Conservation (phyloP, 2,797 vertebrate genomes). For the Acomys russatus region DNA sequence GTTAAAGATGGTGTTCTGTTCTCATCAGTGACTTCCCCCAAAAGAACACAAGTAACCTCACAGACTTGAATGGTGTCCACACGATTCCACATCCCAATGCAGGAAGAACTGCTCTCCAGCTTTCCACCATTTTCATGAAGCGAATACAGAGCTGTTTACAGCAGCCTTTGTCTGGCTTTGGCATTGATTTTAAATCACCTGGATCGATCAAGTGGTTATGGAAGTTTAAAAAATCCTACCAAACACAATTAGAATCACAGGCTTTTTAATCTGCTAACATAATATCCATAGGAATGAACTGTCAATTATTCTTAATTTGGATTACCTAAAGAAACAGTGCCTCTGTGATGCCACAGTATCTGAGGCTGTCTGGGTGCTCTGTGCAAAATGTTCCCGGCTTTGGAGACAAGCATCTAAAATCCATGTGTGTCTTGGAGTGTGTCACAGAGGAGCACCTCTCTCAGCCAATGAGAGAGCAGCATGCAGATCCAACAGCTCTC, state of each 20-base stretch:
- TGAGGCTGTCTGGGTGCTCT: background rate
- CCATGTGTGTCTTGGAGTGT: constrained; percentile 21
- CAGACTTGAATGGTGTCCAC: constrained; percentile 1
- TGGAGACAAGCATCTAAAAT: constrained; percentile 70
- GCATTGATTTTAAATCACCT: constrained; percentile 86
- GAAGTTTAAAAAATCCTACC: constrained; percentile 77
- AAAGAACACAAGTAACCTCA: constrained; percentile 14
- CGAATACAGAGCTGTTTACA: constrained; percentile 80
- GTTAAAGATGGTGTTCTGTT: background rate
- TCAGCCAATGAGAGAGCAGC: constrained; percentile 71
- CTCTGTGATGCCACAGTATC: background rate
- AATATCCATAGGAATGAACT: constrained; percentile 64
- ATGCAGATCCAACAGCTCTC: constrained; percentile 73
- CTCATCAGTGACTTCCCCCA: constrained; percentile 54
- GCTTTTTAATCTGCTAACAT: constrained; percentile 72
- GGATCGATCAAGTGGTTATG: constrained; percentile 84
- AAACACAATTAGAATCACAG: constrained; percentile 80
- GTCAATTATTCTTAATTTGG: constrained; percentile 68
- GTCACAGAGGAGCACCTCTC: background rate
- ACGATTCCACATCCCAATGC: constrained; percentile 8
- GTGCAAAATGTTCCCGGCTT: constrained; percentile 59
- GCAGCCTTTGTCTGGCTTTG: constrained; percentile 82
- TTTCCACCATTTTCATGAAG: constrained; percentile 71
- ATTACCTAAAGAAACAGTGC: background rate
- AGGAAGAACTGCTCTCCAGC: constrained; percentile 50